Evolutionary conservation across 2,113 vertebrate species (phyloP).

Genomic region (Zeus faber): DNA sequence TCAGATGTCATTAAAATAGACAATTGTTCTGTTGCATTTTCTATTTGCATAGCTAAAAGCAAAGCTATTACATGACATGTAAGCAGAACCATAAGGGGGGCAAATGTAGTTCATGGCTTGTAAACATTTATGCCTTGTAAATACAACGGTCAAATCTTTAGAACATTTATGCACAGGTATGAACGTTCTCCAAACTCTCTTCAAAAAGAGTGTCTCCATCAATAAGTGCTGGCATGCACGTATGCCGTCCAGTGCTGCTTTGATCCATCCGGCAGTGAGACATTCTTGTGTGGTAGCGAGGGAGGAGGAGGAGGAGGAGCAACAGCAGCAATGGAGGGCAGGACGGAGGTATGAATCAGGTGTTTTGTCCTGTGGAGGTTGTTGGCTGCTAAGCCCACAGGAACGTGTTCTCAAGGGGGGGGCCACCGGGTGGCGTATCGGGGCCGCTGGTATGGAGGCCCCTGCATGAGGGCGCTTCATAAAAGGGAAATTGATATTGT

Average conservation of each 20-base stretch:
- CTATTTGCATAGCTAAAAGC: too few species aligned
- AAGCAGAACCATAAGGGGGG: too few species aligned
- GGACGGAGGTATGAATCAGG: constrained; percentile 45
- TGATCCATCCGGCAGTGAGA: constrained; percentile 50
- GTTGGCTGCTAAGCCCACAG: constrained; percentile 28
- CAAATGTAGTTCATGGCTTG: too few species aligned
- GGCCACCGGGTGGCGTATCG: constrained; percentile 23
- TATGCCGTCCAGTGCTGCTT: constrained; percentile 26
- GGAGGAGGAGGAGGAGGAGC: background rate
- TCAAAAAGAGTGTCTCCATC: background rate
- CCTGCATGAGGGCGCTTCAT: constrained; percentile 6
- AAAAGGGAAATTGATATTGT: constrained; percentile 33
- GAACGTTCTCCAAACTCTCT: background rate
- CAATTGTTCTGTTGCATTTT: background rate
- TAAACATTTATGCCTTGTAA: too few species aligned
- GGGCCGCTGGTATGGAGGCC: constrained; percentile 32
- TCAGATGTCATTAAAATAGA: background rate
- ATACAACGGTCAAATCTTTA: too few species aligned
- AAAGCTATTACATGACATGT: too few species aligned
- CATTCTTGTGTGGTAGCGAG: constrained; percentile 57
- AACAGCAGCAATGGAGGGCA: background rate
- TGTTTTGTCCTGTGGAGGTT: constrained; percentile 55
- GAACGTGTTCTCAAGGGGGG: constrained; percentile 39
- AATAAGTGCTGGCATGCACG: constrained; percentile 16
- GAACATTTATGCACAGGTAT: background rate